Conservation (phyloP, 2,113 vertebrate species). For the Cyanoliseus patagonus region DNA sequence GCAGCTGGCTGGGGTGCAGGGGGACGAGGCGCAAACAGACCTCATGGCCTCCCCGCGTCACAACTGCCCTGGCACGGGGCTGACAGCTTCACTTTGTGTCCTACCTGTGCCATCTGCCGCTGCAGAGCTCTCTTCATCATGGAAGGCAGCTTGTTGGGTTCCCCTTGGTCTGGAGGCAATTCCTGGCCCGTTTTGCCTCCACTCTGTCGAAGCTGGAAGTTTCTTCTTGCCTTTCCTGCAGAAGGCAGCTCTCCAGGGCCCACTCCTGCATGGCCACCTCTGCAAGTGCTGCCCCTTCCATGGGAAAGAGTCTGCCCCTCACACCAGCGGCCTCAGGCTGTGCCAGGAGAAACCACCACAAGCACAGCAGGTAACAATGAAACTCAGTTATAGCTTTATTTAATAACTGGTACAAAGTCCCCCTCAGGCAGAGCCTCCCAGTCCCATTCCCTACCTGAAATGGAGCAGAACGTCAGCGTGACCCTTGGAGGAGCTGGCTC, state of each 20-base stretch:
- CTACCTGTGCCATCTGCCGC: fast-evolving
- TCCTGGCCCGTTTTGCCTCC: fast-evolving
- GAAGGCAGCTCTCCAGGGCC: background rate
- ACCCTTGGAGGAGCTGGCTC: constrained; percentile 33
- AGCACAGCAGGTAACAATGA: constrained; percentile 58
- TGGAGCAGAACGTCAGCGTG: constrained; percentile 39
- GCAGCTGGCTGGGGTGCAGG: fast-evolving
- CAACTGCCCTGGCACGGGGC: background rate
- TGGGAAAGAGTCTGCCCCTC: fast-evolving
- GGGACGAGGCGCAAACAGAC: background rate
- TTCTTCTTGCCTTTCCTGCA: background rate
- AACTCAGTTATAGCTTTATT: constrained; percentile 87
- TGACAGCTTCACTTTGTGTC: background rate
- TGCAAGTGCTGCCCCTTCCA: background rate
- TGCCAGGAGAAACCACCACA: background rate
- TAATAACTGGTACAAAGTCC: constrained; percentile 84
- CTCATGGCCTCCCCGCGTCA: background rate
- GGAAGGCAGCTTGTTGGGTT: fast-evolving
- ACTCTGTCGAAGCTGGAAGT: background rate
- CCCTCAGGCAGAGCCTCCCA: constrained; percentile 60
- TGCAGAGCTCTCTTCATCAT: background rate
- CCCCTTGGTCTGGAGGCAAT: fast-evolving
- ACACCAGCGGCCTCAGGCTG: fast-evolving
- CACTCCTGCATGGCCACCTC: background rate
- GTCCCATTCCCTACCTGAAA: constrained; percentile 65